Base-by-base conservation (phyloP, 2,113 vertebrate species). In the Sarotherodon lohbergeri region DNA sequence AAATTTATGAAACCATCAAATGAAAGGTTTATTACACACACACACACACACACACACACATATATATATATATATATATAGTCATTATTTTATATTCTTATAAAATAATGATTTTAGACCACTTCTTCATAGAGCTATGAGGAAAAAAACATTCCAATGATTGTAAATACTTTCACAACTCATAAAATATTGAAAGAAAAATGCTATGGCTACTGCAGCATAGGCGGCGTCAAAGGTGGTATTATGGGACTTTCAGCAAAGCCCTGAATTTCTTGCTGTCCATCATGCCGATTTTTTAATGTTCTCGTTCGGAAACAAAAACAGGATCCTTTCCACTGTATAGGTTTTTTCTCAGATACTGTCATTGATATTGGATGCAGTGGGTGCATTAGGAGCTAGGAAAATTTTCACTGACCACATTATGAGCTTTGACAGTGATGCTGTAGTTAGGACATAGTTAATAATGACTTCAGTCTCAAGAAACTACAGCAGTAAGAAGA, bases 111-210 rank as follows among this genome's bases (percentile, higher is more conserved):
- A 71, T 22, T 71, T 66, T 36, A 36, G 32, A 36, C 6, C 6
- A 36, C 32, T 66, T 5, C 17, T 66, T 66, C 2, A 36, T 66
- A 36, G 17, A 66, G 17, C 17, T 6, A 66, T n/a, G 10, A 66
- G 61, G 17, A 39, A 66, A 41, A 66, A 68, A 41, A 41, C 7
- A 24, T 68, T 71, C 27, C 43, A 78, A 8, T 78, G 71, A 50
- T 48, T 50, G 43, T 32, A 32, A 78, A 78, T 24, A 34, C 27
- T 84, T 84, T 78, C 80, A 66, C 50, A 84, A 82, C 59, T 85
- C 57, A n/a, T 84, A 17, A 88, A 89, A 87, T 85, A 90, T 85
- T 89, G 80, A 89, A 46, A 29, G 46, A 34, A 55, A 32, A 81
- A 83, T 82, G 24, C 59, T 12, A 71, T 82, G 56, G 22, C 19